Percentiles rank a stretch among this genome's conserved stretches.
These are phyloP conservation scores for Lepisosteus osseus DNA, from an alignment of 2,113 vertebrate species.

Conservation along the genomic window DNA sequence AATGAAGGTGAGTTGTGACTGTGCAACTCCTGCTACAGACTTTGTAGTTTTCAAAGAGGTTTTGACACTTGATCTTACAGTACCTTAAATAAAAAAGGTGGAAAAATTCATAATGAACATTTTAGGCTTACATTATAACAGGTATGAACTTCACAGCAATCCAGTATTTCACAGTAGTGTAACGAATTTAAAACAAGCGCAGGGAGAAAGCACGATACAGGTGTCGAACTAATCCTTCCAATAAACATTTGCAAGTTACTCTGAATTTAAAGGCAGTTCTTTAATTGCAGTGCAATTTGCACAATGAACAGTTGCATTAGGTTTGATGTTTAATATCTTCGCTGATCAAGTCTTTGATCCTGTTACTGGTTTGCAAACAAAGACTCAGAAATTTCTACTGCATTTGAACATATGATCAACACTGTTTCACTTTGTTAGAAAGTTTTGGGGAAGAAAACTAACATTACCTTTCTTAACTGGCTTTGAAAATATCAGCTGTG, in stretches of 20 bases:
- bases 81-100: constrained; percentile 30
- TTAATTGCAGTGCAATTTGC: no score
- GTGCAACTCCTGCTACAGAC: constrained; percentile 70
- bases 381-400: neutral
- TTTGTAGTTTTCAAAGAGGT: constrained; percentile 40
- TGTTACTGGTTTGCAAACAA: neutral
- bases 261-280: no score
- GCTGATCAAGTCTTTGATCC: no score
- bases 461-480: constrained; percentile 39
- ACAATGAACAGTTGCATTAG: no score
- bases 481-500: constrained; percentile 40
- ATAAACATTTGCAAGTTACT: no score
- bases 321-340: no score
- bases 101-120: neutral
- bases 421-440: no score
- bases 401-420: neutral
- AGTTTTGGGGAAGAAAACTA: no score
- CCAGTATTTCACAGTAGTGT: neutral
- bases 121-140: neutral
- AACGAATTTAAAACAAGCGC: no score
- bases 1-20: constrained; percentile 78
- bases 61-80: constrained; percentile 31
- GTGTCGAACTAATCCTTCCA: no score
- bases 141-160: neutral
- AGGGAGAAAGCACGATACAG: no score